phyloP scores from a whole-genome alignment of 2,797 vertebrate genomes.

The Coreius guichenoti region DNA sequence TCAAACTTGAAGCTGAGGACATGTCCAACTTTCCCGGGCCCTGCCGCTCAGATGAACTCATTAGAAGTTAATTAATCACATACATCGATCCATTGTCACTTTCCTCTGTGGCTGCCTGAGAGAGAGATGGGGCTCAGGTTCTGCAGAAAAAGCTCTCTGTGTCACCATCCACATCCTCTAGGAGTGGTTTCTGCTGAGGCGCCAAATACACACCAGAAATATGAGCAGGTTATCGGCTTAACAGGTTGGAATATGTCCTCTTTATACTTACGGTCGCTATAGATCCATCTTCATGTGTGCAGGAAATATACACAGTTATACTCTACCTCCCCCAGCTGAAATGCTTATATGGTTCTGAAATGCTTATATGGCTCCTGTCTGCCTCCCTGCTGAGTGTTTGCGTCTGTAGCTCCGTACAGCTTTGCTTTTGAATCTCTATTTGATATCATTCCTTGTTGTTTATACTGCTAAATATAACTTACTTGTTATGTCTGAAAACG shows the following conservation, averaged over 20 bases:
- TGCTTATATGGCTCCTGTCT: no score
- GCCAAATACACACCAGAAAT: constrained; percentile 65
- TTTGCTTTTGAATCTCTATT: no score
- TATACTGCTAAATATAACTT: no score
- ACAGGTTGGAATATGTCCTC: constrained; percentile 39
- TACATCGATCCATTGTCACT: constrained; percentile 80
- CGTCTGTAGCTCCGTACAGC: no score
- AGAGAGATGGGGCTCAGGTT: constrained; percentile 64
- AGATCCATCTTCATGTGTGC: constrained; percentile 31
- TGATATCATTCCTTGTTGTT: no score
- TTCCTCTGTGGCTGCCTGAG: constrained; percentile 57
- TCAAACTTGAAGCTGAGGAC: constrained; percentile 59
- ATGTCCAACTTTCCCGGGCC: constrained; percentile 73
- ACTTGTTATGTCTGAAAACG: no score
- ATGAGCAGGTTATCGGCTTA: constrained; percentile 37
- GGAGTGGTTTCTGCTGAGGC: constrained; percentile 66
- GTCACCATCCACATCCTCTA: constrained; percentile 64
- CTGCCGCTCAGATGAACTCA: constrained; percentile 79
- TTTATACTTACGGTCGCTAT: constrained; percentile 6
- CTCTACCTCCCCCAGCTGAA: not conserved
- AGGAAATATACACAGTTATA: constrained; percentile 9
- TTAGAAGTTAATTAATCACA: constrained; percentile 87
- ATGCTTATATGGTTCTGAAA: not conserved
- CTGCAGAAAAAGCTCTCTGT: constrained; percentile 60
- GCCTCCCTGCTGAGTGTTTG: no score